Evolutionary conservation across 2,113 vertebrate genomes (phyloP).

Genomic region (Tachysurus vachellii): DNA sequence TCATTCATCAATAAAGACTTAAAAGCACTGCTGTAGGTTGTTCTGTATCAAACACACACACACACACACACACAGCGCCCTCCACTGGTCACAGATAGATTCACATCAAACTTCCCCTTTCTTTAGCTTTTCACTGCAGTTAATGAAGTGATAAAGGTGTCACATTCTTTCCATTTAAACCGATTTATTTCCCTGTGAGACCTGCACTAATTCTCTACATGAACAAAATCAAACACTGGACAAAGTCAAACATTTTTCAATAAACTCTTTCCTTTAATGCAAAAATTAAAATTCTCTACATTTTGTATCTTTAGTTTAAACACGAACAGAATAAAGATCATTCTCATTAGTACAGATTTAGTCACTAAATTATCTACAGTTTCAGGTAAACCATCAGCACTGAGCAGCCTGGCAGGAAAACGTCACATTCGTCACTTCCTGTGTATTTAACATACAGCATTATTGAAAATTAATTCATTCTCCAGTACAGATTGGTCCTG

Average conservation of each 20-base stretch:
- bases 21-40: too few species aligned
- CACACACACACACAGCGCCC: background rate
- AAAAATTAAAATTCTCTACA: background rate
- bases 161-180: background rate
- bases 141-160: background rate
- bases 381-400: background rate
- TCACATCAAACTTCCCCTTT: background rate
- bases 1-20: too few species aligned
- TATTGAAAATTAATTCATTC: background rate
- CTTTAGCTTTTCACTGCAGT: background rate
- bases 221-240: background rate
- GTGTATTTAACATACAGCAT: background rate
- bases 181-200: background rate
- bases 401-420: background rate
- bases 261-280: background rate
- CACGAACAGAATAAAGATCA: background rate
- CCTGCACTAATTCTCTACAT: background rate
- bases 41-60: background rate
- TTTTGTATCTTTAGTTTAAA: background rate
- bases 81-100: conserved; percentile 9
- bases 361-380: background rate
- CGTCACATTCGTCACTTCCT: background rate
- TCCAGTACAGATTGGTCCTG: background rate
- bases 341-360: background rate
- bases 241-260: background rate